Evolutionary conservation across 2,797 vertebrate genomes (phyloP).

Genomic region (Austrolebias charrua): DNA sequence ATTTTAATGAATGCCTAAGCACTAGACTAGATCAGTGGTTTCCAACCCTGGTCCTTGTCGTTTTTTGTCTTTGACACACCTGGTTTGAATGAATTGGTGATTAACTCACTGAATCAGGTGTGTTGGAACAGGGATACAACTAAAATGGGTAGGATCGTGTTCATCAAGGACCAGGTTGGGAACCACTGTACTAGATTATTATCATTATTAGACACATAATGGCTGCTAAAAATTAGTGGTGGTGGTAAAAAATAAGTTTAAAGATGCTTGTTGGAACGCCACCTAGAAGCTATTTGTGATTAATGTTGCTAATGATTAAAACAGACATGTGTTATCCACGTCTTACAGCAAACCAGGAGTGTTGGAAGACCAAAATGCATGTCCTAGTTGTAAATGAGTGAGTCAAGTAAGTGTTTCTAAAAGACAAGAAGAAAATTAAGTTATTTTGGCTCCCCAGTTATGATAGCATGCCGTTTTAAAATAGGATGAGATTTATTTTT

Average conservation of each 20-base stretch:
- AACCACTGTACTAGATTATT: background rate
- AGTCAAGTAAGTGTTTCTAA: background rate
- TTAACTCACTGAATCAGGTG: no score
- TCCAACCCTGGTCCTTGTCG: no score
- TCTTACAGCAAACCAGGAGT: background rate
- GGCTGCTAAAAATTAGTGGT: background rate
- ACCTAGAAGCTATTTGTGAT: constrained; percentile 7
- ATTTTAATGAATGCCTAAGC: background rate
- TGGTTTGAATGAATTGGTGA: no score
- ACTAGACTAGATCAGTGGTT: background rate
- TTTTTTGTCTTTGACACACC: no score
- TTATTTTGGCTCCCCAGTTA: background rate
- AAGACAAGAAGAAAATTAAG: background rate
- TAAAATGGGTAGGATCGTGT: no score
- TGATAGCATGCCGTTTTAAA: background rate
- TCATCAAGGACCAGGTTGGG: no score
- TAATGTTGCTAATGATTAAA: constrained; percentile 7
- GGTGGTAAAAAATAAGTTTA: constrained; percentile 2
- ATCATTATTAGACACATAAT: background rate
- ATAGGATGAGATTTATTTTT: no score
- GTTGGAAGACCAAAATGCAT: background rate
- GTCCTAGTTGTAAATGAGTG: background rate
- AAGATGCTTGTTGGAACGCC: constrained; percentile 7
- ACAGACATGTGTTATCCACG: background rate
- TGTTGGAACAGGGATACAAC: no score